Base-by-base conservation (phyloP, 1,140 invertebrate genomes). In the Bombus superbus region DNA sequence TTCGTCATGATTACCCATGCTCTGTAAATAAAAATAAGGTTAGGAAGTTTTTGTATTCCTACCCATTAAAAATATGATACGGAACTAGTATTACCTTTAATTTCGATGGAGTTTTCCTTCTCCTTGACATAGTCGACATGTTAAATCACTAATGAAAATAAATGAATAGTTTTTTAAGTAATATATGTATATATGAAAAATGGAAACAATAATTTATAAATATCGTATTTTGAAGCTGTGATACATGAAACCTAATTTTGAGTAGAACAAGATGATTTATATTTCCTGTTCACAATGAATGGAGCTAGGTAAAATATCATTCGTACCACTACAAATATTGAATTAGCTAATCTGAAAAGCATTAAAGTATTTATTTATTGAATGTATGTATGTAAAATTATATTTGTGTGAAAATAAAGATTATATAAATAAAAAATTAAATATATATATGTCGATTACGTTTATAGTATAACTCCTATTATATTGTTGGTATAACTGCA, bases 1-100 rank as follows among this genome's bases (percentile, higher is more conserved):
- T 81, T 97, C 96, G 72, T 96, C 96, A 91, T 98, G 97, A 92
- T 97, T 96, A 35, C 96, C 96, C 92, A 97, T 96, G 44, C 93
- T 95, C 97, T 97, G 92, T 73, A 96, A 96, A 90, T 71, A 94
- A 90, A 88, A 64, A 66, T 53, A 82, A 32, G 25, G 32, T 38
- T 72, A 73, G 69, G 38, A 81, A 40, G 73, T 10, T 25, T 18
- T 64, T 5, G 0, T 44, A 38, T 69, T 42, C 59, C 38, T 71
- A 35, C 44, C 44, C 47, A 53, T 53, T 53, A 40, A 53, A 89
- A 71, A 89, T 15, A 74, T 76, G 40, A 11, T 53, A 53, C 47
- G 62, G 15, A 62, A 32, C 28, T 72, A 25, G 47, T 73, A 57
- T 90, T 88, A 94, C 94, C 90, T 93, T 91, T 9, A 94, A 90